Evolutionary conservation across 2,888 invertebrate species (phyloP), one percentile per base, ranked within the genome.

Genomic region (Drosophila hamatofila): DNA sequence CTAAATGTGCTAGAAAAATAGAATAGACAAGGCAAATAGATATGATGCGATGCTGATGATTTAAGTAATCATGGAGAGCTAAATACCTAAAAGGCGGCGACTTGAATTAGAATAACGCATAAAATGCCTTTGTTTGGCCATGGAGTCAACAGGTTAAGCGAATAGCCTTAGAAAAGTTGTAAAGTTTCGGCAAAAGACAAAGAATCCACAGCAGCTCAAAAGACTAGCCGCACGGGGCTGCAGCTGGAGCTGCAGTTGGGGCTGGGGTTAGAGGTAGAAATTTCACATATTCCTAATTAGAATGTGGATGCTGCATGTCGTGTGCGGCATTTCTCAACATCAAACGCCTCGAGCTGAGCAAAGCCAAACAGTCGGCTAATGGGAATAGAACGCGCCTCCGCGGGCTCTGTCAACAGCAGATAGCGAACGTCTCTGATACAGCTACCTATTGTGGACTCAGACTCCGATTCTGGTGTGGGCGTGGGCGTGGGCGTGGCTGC

Each of bases 331-430:
- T 72, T 57, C 59, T 59, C 37, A 70, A 77, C 77, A 58, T 77
- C 77, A 77, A 77, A 77, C 57, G 67, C 30, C 33, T 16, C 33
- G 33, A 9, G n/a, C 27, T 27, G 9, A 39, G 63, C 48, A 51
- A 59, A 75, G 54, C 39, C 71, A 65, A 66, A 67, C 61, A 75
- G 42, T 52, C 48, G 71, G 74, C 66, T 73, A 77, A 77, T 77
- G 70, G 65, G 65, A 74, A 77, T 77, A 70, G 77, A 81, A 63
- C 67, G 48, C 72, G 68, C 57, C 70, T 70, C 77, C 56, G 42
- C 48, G 73, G 66, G 76, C 73, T 75, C 78, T 77, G 83, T 80
- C 83, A 81, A 83, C 86, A 81, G 25, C 41, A 78, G 83, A 86
- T 85, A 83, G 73, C 81, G 67, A 56, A 48, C 61, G 55, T 75